These are phyloP conservation scores for Chrysolina americana DNA, from an alignment of 2,888 invertebrate genomes.

Conservation along the genomic window DNA sequence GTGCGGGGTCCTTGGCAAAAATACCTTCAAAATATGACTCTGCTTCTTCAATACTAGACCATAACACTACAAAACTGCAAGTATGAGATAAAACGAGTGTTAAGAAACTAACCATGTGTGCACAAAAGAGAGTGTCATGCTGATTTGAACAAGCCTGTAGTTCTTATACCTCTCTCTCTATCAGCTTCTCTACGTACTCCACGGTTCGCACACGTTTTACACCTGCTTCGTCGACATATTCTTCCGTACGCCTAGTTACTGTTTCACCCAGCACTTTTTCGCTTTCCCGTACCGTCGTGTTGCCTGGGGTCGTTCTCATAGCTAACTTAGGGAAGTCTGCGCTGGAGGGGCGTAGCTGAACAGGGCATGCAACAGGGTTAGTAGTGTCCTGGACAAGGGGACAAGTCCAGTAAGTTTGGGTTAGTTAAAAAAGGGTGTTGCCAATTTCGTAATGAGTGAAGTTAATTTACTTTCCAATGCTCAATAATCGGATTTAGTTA, in stretches of 20 bases:
- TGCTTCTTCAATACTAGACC: not conserved
- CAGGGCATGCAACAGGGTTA: slow-evolving; percentile 64
- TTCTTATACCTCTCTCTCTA: slow-evolving; percentile 91
- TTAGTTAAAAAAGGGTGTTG: slow-evolving; percentile 14
- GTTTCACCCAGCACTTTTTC: slow-evolving; percentile 92
- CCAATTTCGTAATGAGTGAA: not conserved
- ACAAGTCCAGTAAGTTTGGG: slow-evolving; percentile 17
- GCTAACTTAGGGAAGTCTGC: slow-evolving; percentile 87
- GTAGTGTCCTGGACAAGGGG: slow-evolving; percentile 59
- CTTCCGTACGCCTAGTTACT: slow-evolving; percentile 88
- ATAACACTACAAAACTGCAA: slow-evolving; percentile 34
- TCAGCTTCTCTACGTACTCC: slow-evolving; percentile 95
- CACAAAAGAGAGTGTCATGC: slow-evolving; percentile 61
- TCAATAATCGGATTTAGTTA: too few species aligned
- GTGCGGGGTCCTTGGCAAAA: not conserved
- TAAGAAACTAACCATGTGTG: slow-evolving; percentile 65
- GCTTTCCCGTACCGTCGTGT: slow-evolving; percentile 88
- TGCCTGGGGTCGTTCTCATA: slow-evolving; percentile 89
- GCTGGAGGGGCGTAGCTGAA: slow-evolving; percentile 75
- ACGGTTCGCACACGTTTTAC: slow-evolving; percentile 90
- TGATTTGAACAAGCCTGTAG: slow-evolving; percentile 52
- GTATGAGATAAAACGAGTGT: slow-evolving; percentile 54
- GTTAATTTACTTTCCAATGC: not conserved
- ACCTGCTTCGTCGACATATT: slow-evolving; percentile 90
- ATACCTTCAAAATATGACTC: not conserved